Evolutionary conservation across 2,888 invertebrate genomes (phyloP).

Genomic region (Cremastinae sp.): DNA sequence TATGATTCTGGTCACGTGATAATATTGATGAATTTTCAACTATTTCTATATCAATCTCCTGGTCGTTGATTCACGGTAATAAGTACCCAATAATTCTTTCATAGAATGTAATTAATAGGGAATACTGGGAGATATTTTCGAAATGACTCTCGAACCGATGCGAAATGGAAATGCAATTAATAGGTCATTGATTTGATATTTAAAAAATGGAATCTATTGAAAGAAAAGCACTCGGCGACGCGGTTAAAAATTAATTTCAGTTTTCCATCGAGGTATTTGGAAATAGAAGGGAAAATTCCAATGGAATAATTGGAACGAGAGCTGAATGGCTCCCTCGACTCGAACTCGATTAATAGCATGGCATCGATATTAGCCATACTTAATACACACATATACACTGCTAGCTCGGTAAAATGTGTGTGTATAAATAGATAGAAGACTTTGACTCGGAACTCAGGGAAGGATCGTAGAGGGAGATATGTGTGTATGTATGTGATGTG

Average conservation of each 20-base stretch:
- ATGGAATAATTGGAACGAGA: slow-evolving; percentile 54
- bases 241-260: slow-evolving; percentile 35
- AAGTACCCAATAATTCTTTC: too few species aligned
- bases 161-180: neutral
- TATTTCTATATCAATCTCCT: too few species aligned
- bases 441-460: slow-evolving; percentile 29
- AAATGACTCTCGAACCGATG: neutral
- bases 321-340: slow-evolving; percentile 44
- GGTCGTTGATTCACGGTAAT: too few species aligned
- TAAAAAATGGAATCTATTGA: slow-evolving; percentile 6
- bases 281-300: slow-evolving; percentile 21
- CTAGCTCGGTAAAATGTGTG: slow-evolving; percentile 10
- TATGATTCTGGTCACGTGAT: too few species aligned
- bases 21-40: too few species aligned
- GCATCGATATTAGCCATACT: slow-evolving; percentile 53
- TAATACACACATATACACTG: slow-evolving; percentile 36
- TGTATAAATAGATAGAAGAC: neutral
- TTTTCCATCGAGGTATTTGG: slow-evolving; percentile 6
- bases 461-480: slow-evolving; percentile 20
- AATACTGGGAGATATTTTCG: too few species aligned
- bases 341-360: slow-evolving; percentile 52
- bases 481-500: neutral
- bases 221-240: neutral
- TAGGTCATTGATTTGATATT: slow-evolving; percentile 12
- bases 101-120: too few species aligned